phyloP scores from a whole-genome alignment of 2,797 vertebrate species.

The Chelidonichthys spinosus region DNA sequence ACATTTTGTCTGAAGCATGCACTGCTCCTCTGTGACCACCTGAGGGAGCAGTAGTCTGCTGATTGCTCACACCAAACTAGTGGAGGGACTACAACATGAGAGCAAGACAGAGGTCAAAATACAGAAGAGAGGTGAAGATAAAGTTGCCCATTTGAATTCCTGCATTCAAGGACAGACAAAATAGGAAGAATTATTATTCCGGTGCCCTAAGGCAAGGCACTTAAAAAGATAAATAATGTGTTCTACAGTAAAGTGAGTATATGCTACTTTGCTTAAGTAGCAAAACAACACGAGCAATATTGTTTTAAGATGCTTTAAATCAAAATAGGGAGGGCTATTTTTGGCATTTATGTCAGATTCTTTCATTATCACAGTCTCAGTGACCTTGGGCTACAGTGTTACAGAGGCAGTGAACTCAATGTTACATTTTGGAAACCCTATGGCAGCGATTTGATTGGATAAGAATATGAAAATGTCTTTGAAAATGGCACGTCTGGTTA shows the following conservation, averaged over 20 bases:
- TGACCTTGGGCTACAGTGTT: not conserved
- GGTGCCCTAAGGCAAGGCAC: conserved; percentile 36
- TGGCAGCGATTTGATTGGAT: not conserved
- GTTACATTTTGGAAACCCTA: not conserved
- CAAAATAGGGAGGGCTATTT: not conserved
- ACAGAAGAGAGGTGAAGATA: not conserved
- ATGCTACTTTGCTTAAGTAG: not conserved
- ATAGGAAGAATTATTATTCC: not conserved
- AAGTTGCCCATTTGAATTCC: conserved; percentile 4
- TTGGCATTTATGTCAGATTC: not conserved
- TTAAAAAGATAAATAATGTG: conserved; percentile 10
- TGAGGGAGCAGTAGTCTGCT: not conserved
- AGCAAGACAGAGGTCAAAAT: not conserved
- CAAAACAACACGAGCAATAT: not conserved
- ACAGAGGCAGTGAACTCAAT: not conserved
- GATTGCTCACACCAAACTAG: too few species aligned
- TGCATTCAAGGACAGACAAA: not conserved
- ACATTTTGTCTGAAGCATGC: not conserved
- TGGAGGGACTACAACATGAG: not conserved
- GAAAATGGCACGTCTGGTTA: not conserved
- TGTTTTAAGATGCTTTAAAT: not conserved
- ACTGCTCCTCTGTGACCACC: not conserved
- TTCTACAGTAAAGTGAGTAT: not conserved
- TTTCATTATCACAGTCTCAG: not conserved
- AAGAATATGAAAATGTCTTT: not conserved